Conservation (phyloP, 2,888 invertebrate genomes). For the Napeogenes inachia region DNA sequence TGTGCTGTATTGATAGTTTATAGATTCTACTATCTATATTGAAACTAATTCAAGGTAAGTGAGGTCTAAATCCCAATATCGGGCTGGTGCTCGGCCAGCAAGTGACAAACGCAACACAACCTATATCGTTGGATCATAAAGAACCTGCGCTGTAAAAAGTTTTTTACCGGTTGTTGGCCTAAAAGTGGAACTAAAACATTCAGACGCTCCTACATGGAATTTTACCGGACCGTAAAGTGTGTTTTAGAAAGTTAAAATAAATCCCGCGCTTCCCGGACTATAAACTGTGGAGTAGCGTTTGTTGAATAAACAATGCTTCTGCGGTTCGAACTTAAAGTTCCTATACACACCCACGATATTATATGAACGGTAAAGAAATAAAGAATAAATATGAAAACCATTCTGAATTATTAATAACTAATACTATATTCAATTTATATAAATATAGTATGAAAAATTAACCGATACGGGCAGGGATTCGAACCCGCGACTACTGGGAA, state of each 20-base stretch:
- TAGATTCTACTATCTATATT: too few relatives aligned
- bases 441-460: too few relatives aligned
- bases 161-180: background rate
- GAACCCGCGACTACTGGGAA: too few relatives aligned
- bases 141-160: background rate
- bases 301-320: slow-evolving; percentile 6
- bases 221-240: slow-evolving; percentile 1
- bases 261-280: slow-evolving; percentile 3
- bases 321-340: background rate
- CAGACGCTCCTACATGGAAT: slow-evolving; percentile 1
- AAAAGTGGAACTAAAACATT: slow-evolving; percentile 3
- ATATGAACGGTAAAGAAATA: background rate
- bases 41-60: too few relatives aligned
- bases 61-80: too few relatives aligned
- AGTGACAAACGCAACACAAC: background rate
- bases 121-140: background rate
- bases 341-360: background rate
- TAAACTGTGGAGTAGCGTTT: slow-evolving; percentile 6
- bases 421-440: too few relatives aligned
- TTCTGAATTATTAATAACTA: too few relatives aligned
- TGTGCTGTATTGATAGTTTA: too few relatives aligned
- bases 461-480: too few relatives aligned
- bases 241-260: slow-evolving; percentile 7
- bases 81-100: too few relatives aligned
- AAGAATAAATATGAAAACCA: too few relatives aligned